Conservation (phyloP, 2,113 vertebrate genomes). For the Bos indicus region DNA sequence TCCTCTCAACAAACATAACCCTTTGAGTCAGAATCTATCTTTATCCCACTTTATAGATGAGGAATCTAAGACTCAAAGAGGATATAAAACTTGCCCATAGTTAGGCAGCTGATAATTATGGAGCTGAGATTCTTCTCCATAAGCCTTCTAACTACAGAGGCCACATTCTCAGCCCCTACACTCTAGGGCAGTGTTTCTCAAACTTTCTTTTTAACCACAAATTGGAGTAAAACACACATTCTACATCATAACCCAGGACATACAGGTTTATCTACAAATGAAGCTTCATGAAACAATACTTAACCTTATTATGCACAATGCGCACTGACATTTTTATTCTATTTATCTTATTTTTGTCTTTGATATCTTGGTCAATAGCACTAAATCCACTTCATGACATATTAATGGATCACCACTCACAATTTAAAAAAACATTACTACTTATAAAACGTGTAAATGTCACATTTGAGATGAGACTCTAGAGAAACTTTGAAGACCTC, state of each 20-base stretch:
- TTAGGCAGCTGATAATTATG: not conserved
- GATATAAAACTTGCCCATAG: not conserved
- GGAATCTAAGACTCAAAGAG: not conserved
- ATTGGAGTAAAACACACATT: not conserved
- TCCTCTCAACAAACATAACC: not conserved
- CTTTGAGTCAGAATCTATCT: not conserved
- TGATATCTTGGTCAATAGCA: not conserved
- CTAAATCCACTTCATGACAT: not conserved
- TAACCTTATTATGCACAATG: not conserved
- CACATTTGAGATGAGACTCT: not conserved
- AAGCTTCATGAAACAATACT: conserved; percentile 10
- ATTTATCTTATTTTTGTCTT: conserved; percentile 15
- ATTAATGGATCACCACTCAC: not conserved
- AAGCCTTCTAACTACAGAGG: not conserved
- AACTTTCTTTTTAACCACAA: not conserved
- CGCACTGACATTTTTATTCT: conserved; percentile 21
- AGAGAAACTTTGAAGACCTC: not conserved
- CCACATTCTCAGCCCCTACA: not conserved
- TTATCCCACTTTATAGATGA: conserved; percentile 15
- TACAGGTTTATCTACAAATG: not conserved
- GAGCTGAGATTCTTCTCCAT: not conserved
- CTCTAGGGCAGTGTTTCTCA: not conserved
- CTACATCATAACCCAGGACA: not conserved
- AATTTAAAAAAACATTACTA: not conserved
- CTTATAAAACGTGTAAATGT: not conserved